These are phyloP conservation scores for Ranitomeya variabilis DNA, from an alignment of 2,113 vertebrate genomes.

Conservation along the genomic window DNA sequence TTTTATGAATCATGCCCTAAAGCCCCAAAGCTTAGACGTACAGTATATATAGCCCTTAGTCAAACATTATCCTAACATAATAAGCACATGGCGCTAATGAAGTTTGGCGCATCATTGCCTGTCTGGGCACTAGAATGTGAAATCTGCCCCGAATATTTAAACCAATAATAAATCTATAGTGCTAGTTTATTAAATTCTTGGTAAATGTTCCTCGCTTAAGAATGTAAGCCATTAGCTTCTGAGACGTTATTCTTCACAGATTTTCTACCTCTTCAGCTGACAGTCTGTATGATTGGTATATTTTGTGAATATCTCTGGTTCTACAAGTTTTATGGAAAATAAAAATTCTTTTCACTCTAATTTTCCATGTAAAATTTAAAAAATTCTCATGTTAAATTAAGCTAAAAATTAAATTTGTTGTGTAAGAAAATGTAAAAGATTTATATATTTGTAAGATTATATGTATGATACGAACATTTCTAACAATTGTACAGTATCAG, in stretches of 20 bases:
- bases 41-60: too few species aligned
- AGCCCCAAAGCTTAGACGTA: too few species aligned
- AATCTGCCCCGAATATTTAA: too few species aligned
- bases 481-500: slow-evolving; percentile 34
- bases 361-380: not conserved
- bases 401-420: not conserved
- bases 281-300: not conserved
- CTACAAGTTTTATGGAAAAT: not conserved
- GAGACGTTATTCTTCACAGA: slow-evolving; percentile 30
- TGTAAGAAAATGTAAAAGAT: slow-evolving; percentile 10
- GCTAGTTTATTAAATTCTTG: not conserved
- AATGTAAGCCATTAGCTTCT: not conserved
- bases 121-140: too few species aligned
- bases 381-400: not conserved
- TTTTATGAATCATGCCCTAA: too few species aligned
- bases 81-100: too few species aligned
- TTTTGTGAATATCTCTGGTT: not conserved
- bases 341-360: not conserved
- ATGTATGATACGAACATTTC: slow-evolving; percentile 43
- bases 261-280: slow-evolving; percentile 66
- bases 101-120: too few species aligned
- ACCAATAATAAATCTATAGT: too few species aligned
- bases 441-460: slow-evolving; percentile 64
- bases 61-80: too few species aligned
- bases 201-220: not conserved